Evolutionary conservation across 2,888 invertebrate species (phyloP).

Genomic region (Hydraecia micacea): DNA sequence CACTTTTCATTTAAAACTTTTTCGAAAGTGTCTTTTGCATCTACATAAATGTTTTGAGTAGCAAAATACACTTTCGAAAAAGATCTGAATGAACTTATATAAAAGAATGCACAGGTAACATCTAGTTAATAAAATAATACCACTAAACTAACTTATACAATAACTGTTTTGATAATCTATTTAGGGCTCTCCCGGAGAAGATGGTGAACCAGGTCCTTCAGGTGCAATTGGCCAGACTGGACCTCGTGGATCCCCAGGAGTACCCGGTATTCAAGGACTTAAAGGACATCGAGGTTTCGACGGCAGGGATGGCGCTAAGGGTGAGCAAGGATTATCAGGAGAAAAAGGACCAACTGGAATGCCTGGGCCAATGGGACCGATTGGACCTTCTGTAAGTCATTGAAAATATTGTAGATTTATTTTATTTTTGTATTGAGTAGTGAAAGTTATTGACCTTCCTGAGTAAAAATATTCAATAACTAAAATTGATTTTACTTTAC

Average conservation of each 20-base stretch:
- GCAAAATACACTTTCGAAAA: background rate
- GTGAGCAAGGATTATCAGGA: constrained; percentile 93
- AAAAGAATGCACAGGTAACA: background rate
- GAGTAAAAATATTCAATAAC: background rate
- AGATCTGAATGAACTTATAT: background rate
- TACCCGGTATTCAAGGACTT: constrained; percentile 94
- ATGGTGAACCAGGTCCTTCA: constrained; percentile 94
- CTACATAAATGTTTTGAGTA: no score
- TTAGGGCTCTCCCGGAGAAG: constrained; percentile 94
- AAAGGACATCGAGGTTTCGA: constrained; percentile 96
- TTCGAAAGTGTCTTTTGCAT: no score
- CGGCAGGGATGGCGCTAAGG: constrained; percentile 95
- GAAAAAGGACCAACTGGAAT: constrained; percentile 94
- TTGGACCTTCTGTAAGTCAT: constrained; percentile 92
- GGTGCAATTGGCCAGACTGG: constrained; percentile 94
- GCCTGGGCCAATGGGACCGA: constrained; percentile 92
- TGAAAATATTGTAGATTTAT: background rate
- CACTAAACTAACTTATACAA: background rate
- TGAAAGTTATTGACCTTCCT: background rate
- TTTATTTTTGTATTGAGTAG: background rate
- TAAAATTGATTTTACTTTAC: background rate
- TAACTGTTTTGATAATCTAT: background rate
- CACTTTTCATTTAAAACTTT: no score
- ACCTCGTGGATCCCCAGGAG: constrained; percentile 92
- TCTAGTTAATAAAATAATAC: background rate